A percentile compares a stretch with the other conserved stretches of the same genome.
These are phyloP conservation scores for Actinia tenebrosa DNA, from an alignment of 64 coral and sea anemone species.

Conservation along the genomic window DNA sequence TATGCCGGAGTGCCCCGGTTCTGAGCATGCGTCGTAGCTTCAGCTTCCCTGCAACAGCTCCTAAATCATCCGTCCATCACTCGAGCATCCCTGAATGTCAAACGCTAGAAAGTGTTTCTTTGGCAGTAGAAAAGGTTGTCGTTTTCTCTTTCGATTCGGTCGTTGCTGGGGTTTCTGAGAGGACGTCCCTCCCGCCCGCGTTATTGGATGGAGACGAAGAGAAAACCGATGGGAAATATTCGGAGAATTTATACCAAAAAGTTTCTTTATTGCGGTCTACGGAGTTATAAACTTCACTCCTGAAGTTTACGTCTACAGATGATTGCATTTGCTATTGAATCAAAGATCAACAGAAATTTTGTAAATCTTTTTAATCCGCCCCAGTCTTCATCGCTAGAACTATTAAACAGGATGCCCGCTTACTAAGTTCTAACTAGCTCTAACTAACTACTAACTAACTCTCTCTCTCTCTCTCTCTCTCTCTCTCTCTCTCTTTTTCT, in stretches of 20 bases:
- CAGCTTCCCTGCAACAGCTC: neutral
- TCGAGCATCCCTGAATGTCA: neutral
- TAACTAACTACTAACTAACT: too few species aligned
- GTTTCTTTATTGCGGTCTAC: neutral
- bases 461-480: too few species aligned
- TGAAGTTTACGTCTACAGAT: too few species aligned
- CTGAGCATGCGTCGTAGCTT: constrained; percentile 18
- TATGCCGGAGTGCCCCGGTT: neutral
- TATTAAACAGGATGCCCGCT: too few species aligned
- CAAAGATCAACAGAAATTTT: too few species aligned
- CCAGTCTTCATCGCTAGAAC: too few species aligned
- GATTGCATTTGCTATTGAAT: too few species aligned
- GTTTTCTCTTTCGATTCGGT: constrained; percentile 11
- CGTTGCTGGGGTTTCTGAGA: neutral
- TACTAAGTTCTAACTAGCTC: too few species aligned
- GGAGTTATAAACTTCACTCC: neutral
- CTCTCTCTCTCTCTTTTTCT: too few species aligned
- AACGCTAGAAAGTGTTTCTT: constrained; percentile 1
- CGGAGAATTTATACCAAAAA: neutral
- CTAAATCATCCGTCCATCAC: neutral
- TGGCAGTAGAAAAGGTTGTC: neutral
- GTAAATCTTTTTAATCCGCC: too few species aligned
- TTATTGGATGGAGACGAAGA: neutral
- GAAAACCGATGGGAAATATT: neutral
- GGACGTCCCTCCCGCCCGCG: neutral